These are phyloP conservation scores for Hermetia illucens DNA, from an alignment of 1,140 invertebrate species.

Conservation along the genomic window DNA sequence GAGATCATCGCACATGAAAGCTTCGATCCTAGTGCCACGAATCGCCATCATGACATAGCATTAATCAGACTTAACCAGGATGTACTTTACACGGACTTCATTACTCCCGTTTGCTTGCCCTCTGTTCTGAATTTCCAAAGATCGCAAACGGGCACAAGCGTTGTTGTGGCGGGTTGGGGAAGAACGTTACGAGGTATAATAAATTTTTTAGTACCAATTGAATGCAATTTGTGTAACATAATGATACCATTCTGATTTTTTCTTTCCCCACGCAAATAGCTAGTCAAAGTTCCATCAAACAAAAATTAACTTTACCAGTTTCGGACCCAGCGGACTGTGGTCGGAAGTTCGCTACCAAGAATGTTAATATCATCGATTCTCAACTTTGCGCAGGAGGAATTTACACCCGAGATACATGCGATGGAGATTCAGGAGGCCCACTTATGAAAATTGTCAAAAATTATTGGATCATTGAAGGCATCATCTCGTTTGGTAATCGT, in stretches of 20 bases:
- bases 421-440: constrained; percentile 57
- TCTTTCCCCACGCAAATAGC: background rate
- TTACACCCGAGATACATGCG: constrained; percentile 42
- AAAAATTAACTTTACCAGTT: constrained; percentile 37
- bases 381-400: constrained; percentile 45
- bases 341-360: constrained; percentile 25
- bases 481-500: constrained; percentile 38
- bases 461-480: constrained; percentile 36
- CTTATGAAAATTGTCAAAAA: constrained; percentile 32
- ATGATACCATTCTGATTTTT: background rate
- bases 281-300: constrained; percentile 33
- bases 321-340: constrained; percentile 31
- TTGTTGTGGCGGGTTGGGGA: constrained; percentile 54
- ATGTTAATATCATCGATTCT: constrained; percentile 4
- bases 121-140: constrained; percentile 12
- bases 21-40: constrained; percentile 19
- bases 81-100: constrained; percentile 32
- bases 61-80: constrained; percentile 29
- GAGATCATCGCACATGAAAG: constrained; percentile 29
- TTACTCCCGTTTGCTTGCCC: constrained; percentile 43
- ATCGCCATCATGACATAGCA: constrained; percentile 34
- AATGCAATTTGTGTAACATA: background rate
- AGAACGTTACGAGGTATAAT: constrained; percentile 31
- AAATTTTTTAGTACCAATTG: constrained; percentile 12
- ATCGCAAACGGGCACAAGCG: constrained; percentile 13